Evolutionary conservation across 1,140 invertebrate species (phyloP), one percentile per base, ranked within the genome.

Genomic region (Drosophila lacteicornis): DNA sequence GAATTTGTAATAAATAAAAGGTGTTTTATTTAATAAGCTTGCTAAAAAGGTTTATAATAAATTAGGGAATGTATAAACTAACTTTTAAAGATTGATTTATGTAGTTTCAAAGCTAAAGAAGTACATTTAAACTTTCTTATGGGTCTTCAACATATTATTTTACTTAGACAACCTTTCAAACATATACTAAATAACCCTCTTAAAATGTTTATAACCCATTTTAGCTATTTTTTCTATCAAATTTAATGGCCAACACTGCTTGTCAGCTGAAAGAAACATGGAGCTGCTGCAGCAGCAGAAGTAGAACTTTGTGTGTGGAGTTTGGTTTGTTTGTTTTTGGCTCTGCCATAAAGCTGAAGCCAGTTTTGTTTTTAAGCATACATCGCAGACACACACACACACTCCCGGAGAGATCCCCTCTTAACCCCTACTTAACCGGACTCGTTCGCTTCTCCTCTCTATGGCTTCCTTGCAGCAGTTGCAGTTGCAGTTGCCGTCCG

Each of bases 321-420:
- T 74, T 74, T 66, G 57, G 77, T 85, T 75, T 86, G 83, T 83
- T 87, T 87, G 83, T 78, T 88, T 87, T 88, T 87, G 83, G 59
- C 75, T 66, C 66, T 83, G 82, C 80, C 83, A 86, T 87, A 87
- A 86, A 82, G 70, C 82, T 68, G 84, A 83, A 87, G 84, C 84
- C 77, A 83, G 80, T 88, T 88, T 87, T 86, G 57, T 85, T 85
- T 76, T 86, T 70, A 78, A 74, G 75, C 81, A 77, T 62, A 74
- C 55, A 57, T 67, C 22, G 49, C 67, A 49, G 17, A 58, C 11
- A 53, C 30, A 51, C 40, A 50, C 49, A 27, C 51, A 30, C 15
- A 8, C 42, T 7, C 7, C 8, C 9, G 3, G 33, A 36, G 12
- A 15, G 30, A 60, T 51, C 55, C 70, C 70, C 70, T 46, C 49